phyloP scores from a whole-genome alignment of 2,113 vertebrate species.

The Forbesichthys agassizii region DNA sequence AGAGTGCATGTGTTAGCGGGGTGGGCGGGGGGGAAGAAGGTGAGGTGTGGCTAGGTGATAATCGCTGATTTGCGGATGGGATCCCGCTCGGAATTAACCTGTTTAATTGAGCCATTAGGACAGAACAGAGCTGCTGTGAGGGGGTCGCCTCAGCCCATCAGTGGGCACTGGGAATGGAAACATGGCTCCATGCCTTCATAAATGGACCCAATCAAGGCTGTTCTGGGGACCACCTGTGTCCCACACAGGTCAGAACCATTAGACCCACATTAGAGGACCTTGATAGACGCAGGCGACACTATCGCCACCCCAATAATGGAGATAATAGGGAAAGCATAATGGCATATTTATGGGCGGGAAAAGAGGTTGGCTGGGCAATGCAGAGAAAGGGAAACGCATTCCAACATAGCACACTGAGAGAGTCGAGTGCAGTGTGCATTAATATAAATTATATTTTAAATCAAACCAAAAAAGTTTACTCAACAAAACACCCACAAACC shows the following conservation, averaged over 20 bases:
- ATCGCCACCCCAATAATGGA: conserved; percentile 72
- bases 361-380: conserved; percentile 17
- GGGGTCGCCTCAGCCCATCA: conserved; percentile 61
- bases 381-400: not conserved
- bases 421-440: too few species aligned
- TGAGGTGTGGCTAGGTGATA: conserved; percentile 68
- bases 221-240: conserved; percentile 79
- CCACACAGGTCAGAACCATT: conserved; percentile 79
- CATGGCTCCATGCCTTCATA: conserved; percentile 76
- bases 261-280: conserved; percentile 76
- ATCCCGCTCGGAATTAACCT: conserved; percentile 82
- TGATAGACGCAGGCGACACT: conserved; percentile 74
- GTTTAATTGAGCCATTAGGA: conserved; percentile 82
- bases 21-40: not conserved
- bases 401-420: conserved; percentile 14
- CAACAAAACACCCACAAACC: too few species aligned
- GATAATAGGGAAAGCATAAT: conserved; percentile 75
- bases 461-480: too few species aligned
- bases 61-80: conserved; percentile 77
- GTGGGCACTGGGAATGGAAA: conserved; percentile 65
- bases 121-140: conserved; percentile 65
- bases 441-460: too few species aligned
- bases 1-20: conserved; percentile 14
- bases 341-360: conserved; percentile 66
- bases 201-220: conserved; percentile 78